Percentiles rank a stretch among this genome's conserved stretches.
phyloP scores from a whole-genome alignment of 2,888 invertebrate species.

The Timema cristinae region DNA sequence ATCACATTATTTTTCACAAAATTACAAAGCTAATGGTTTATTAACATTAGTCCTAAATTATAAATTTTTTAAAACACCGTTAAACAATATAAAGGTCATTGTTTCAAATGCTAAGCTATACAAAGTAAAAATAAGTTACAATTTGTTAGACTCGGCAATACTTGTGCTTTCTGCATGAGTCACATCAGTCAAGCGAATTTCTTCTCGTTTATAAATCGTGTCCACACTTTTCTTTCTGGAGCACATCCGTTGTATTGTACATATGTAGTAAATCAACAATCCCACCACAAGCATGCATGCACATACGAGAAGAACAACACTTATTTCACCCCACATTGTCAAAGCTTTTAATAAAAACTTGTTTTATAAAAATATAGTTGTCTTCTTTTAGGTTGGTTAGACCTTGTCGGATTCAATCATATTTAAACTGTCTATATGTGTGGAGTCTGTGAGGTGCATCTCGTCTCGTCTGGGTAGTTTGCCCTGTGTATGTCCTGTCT shows the following conservation, averaged over 20 bases:
- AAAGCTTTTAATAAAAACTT: no score
- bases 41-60: no score
- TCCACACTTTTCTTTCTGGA: neutral
- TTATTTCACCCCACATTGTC: conserved; percentile 3
- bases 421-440: neutral
- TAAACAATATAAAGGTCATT: no score
- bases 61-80: no score
- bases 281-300: conserved; percentile 2
- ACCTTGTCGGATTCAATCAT: neutral
- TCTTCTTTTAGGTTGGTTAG: neutral
- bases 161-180: conserved; percentile 2
- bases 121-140: no score
- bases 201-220: neutral
- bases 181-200: neutral
- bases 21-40: no score
- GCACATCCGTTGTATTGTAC: conserved; percentile 12
- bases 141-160: neutral
- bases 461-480: neutral
- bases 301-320: neutral
- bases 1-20: no score
- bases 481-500: neutral
- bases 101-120: no score
- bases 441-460: conserved; percentile 10
- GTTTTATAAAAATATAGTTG: no score
- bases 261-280: neutral